These are phyloP conservation scores for Saccopteryx bilineata DNA, from an alignment of 2,113 vertebrate species.

Conservation along the genomic window DNA sequence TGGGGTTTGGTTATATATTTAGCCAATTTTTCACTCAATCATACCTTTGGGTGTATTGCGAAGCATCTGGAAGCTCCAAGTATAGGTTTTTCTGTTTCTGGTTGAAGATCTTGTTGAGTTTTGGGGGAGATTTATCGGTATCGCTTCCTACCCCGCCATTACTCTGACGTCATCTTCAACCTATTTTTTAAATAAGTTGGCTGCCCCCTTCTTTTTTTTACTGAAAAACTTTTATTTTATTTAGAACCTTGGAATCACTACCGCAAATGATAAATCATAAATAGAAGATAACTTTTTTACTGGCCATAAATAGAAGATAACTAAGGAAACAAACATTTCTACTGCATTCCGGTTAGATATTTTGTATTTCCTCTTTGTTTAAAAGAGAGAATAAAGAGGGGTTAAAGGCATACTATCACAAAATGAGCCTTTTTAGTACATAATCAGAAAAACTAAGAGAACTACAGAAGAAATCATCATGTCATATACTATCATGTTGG, in stretches of 20 bases:
- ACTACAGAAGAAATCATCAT: constrained; percentile 22
- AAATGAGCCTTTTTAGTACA: constrained; percentile 14
- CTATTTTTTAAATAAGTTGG: neutral
- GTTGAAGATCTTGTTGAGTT: too few species aligned
- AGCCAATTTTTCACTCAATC: too few species aligned
- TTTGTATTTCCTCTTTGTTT: constrained; percentile 44
- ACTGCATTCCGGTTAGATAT: neutral
- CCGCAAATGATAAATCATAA: constrained; percentile 3
- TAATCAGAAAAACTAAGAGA: constrained; percentile 22
- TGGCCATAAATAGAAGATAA: neutral
- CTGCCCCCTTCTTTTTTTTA: neutral
- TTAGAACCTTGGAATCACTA: neutral
- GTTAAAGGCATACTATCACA: neutral
- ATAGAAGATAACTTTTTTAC: neutral
- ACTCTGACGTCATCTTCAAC: too few species aligned
- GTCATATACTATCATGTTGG: neutral
- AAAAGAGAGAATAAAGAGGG: constrained; percentile 5
- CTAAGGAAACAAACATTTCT: neutral
- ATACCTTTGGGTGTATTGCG: too few species aligned
- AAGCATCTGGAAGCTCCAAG: too few species aligned
- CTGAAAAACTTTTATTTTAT: constrained; percentile 39
- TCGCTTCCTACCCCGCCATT: too few species aligned
- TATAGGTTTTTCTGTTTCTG: too few species aligned
- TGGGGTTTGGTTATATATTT: too few species aligned
- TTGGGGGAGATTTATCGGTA: too few species aligned